A percentile compares a stretch with the other conserved stretches of the same genome.
phyloP scores from a whole-genome alignment of 1,140 invertebrate species.

The Diorhabda elongata region DNA sequence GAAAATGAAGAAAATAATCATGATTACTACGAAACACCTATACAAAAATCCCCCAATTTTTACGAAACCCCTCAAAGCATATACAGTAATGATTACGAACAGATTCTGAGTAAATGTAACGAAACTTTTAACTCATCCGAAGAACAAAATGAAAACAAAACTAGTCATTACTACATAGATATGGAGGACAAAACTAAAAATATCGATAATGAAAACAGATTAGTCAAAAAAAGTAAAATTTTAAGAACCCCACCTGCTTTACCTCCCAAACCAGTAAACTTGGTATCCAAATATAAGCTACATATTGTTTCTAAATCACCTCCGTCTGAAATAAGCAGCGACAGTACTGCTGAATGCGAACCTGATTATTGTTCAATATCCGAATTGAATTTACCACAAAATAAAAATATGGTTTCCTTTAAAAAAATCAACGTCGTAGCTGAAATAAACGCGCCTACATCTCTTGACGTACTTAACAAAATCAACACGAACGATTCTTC shows the following conservation, averaged over 20 bases:
- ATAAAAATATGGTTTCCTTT: slow-evolving; percentile 24
- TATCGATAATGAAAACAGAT: slow-evolving; percentile 38
- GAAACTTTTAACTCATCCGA: slow-evolving; percentile 38
- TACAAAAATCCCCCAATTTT: slow-evolving; percentile 45
- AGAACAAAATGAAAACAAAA: not conserved
- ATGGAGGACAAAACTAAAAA: slow-evolving; percentile 43
- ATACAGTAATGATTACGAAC: slow-evolving; percentile 61
- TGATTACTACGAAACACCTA: slow-evolving; percentile 47
- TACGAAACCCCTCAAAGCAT: slow-evolving; percentile 59
- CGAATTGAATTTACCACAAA: slow-evolving; percentile 60
- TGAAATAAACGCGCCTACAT: slow-evolving; percentile 38
- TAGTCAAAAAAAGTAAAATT: slow-evolving; percentile 54
- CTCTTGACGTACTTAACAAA: slow-evolving; percentile 30
- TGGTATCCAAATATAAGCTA: slow-evolving; percentile 58
- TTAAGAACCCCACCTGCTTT: slow-evolving; percentile 62
- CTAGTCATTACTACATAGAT: slow-evolving; percentile 47
- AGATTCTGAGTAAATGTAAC: slow-evolving; percentile 53
- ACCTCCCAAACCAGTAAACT: slow-evolving; percentile 66
- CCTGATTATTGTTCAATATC: slow-evolving; percentile 63
- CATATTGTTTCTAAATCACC: slow-evolving; percentile 32
- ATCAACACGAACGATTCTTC: slow-evolving; percentile 18
- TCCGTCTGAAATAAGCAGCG: slow-evolving; percentile 25
- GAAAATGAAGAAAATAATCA: slow-evolving; percentile 23
- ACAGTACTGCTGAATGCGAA: slow-evolving; percentile 50
- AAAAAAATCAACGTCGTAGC: slow-evolving; percentile 42